Evolutionary conservation across 2,888 invertebrate species (phyloP).

Genomic region (Pterobdella sp.): DNA sequence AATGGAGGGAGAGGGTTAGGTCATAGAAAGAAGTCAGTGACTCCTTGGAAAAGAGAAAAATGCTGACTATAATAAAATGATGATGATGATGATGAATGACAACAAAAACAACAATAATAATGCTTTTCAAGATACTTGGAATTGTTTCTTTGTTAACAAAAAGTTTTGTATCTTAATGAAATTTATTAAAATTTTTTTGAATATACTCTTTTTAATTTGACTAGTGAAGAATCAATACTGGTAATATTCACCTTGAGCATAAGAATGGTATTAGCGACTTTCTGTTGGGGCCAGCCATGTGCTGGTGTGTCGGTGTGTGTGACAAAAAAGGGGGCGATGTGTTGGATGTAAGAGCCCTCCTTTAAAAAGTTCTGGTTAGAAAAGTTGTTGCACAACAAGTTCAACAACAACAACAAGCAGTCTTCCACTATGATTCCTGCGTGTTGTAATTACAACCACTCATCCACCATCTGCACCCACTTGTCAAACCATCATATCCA

Average conservation of each 20-base stretch:
- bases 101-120: too few relatives aligned
- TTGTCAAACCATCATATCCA: background rate
- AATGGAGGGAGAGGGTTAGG: too few relatives aligned
- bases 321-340: slow-evolving; percentile 74
- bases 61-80: too few relatives aligned
- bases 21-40: too few relatives aligned
- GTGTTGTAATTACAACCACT: slow-evolving; percentile 28
- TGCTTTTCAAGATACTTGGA: too few relatives aligned
- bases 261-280: slow-evolving; percentile 85
- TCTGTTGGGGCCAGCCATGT: slow-evolving; percentile 61
- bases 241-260: slow-evolving; percentile 81
- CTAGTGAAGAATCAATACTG: too few relatives aligned
- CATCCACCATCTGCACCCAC: background rate
- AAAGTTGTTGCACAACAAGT: slow-evolving; percentile 83
- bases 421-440: slow-evolving; percentile 87
- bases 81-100: too few relatives aligned
- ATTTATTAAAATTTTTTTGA: too few relatives aligned
- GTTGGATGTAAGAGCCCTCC: slow-evolving; percentile 90
- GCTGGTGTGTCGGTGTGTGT: slow-evolving; percentile 50
- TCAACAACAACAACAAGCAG: slow-evolving; percentile 82
- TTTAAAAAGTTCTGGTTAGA: slow-evolving; percentile 98
- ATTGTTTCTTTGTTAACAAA: too few relatives aligned
- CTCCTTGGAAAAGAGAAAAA: too few relatives aligned
- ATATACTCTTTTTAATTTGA: too few relatives aligned
- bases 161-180: too few relatives aligned